Evolutionary conservation across 1,140 invertebrate species (phyloP).

Genomic region (Bombus terrestris): DNA sequence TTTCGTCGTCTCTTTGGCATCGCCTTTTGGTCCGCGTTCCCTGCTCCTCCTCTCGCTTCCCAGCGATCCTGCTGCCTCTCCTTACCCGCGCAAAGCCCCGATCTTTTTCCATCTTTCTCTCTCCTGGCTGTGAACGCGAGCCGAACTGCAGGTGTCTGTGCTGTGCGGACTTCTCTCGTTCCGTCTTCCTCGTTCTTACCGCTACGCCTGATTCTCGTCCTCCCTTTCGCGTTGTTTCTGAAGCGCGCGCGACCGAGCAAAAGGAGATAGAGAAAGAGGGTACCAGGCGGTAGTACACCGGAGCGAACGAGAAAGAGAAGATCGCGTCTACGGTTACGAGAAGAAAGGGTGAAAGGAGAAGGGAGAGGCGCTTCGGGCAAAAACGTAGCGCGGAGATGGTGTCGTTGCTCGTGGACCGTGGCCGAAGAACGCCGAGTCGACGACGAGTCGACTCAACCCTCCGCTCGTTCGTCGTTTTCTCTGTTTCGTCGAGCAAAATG

Average conservation of each 20-base stretch:
- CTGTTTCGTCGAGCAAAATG: constrained; percentile 22
- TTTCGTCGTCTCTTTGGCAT: constrained; percentile 70
- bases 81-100: constrained; percentile 32
- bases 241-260: constrained; percentile 27
- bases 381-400: constrained; percentile 64
- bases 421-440: constrained; percentile 58
- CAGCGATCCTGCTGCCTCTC: constrained; percentile 37
- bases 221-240: constrained; percentile 47
- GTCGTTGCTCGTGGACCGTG: constrained; percentile 67
- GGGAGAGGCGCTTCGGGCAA: constrained; percentile 54
- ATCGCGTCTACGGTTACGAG: constrained; percentile 9
- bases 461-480: constrained; percentile 33
- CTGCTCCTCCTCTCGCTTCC: not conserved
- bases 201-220: not conserved
- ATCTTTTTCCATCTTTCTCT: constrained; percentile 56
- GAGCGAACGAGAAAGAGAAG: not conserved
- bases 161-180: not conserved
- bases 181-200: not conserved
- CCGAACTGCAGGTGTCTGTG: constrained; percentile 41
- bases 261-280: constrained; percentile 6
- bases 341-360: constrained; percentile 16
- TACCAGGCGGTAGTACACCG: not conserved
- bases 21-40: constrained; percentile 54
- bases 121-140: not conserved
- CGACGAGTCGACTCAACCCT: constrained; percentile 15